Conservation (phyloP, 2,888 invertebrate genomes). For the Apantesis nais region DNA sequence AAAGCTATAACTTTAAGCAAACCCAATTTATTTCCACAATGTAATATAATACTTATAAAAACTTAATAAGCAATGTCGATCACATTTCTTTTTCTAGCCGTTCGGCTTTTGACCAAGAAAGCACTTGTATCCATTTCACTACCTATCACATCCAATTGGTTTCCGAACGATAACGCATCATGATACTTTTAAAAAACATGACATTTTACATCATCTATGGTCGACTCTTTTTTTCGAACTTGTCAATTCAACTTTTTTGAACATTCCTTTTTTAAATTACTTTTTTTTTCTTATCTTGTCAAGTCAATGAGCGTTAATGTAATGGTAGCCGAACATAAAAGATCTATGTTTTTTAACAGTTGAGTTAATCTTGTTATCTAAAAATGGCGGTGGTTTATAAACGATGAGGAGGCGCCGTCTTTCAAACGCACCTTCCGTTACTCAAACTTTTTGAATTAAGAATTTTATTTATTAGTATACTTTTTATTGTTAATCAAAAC, state of each 20-base stretch:
- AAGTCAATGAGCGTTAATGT: conserved; percentile 67
- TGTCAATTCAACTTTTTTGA: conserved; percentile 25
- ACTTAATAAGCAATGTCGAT: conserved; percentile 60
- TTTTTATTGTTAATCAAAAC: conserved; percentile 34
- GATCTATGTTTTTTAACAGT: conserved; percentile 70
- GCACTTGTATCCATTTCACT: conserved; percentile 64
- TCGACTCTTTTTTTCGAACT: conserved; percentile 19
- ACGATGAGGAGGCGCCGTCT: conserved; percentile 73
- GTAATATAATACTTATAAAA: conserved; percentile 23
- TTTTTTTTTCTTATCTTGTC: conserved; percentile 39
- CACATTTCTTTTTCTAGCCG: conserved; percentile 49
- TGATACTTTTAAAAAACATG: conserved; percentile 50
- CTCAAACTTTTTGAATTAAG: conserved; percentile 59
- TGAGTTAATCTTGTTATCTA: conserved; percentile 79
- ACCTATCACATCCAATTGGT: conserved; percentile 60
- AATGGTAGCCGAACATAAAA: conserved; percentile 64
- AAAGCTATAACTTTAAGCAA: neutral
- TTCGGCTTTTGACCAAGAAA: conserved; percentile 44
- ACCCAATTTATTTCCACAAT: conserved; percentile 7
- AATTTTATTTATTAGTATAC: conserved; percentile 12
- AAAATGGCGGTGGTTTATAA: conserved; percentile 78
- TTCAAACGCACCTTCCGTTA: conserved; percentile 54
- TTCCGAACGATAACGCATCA: conserved; percentile 48
- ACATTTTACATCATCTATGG: conserved; percentile 47
- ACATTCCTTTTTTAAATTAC: conserved; percentile 16